Evolutionary conservation across 2,113 vertebrate genomes (phyloP).

Genomic region (Hystrix cristata): DNA sequence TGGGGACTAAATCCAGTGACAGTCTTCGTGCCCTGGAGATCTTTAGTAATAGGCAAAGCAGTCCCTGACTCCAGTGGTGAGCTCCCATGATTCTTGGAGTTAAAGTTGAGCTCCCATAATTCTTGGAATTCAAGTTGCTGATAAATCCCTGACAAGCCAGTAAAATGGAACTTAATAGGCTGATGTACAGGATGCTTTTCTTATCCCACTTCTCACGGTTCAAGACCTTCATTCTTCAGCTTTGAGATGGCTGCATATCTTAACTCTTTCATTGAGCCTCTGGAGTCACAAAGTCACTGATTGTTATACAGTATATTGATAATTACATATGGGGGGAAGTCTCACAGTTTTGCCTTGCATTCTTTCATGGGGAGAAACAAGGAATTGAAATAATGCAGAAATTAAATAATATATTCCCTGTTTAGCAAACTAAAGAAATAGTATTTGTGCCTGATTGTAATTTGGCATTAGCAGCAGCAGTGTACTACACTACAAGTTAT

Average conservation of each 20-base stretch:
- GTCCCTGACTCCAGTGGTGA: constrained; percentile 28
- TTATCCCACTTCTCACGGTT: constrained; percentile 21
- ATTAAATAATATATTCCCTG: constrained; percentile 60
- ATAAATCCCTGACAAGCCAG: constrained; percentile 58
- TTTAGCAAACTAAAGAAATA: constrained; percentile 70
- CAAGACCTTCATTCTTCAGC: constrained; percentile 43
- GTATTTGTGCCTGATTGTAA: constrained; percentile 70
- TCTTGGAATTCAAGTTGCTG: constrained; percentile 70
- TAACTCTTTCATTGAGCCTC: constrained; percentile 22
- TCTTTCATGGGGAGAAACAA: constrained; percentile 55
- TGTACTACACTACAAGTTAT: constrained; percentile 63
- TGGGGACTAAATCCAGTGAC: not conserved
- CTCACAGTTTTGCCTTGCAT: constrained; percentile 22
- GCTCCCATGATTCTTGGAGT: not conserved
- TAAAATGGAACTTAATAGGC: constrained; percentile 70
- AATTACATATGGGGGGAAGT: constrained; percentile 29
- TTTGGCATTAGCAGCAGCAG: constrained; percentile 68
- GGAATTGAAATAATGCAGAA: constrained; percentile 54
- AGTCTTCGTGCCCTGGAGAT: constrained; percentile 29
- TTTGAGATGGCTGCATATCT: constrained; percentile 58
- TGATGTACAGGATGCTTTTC: constrained; percentile 13
- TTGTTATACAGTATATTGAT: constrained; percentile 12
- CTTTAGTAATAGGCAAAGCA: constrained; percentile 15
- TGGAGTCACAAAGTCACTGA: not conserved
- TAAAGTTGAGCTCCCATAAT: constrained; percentile 30